Evolutionary conservation across 2,797 vertebrate genomes (phyloP).

Genomic region (Onychomys torridus): DNA sequence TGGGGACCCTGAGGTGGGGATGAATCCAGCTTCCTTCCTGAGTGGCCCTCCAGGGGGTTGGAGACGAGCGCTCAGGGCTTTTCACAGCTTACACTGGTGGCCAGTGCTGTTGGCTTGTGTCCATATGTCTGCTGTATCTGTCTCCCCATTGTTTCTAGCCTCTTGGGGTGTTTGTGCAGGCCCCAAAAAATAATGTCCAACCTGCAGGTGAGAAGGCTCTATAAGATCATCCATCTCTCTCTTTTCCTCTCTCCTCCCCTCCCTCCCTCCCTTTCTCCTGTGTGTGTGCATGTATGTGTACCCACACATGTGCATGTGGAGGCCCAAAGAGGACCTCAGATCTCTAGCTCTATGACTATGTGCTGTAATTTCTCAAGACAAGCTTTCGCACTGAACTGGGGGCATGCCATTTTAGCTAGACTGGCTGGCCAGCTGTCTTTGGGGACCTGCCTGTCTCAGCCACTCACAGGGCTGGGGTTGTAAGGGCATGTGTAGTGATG

Average conservation of each 20-base stretch:
- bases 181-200: neutral
- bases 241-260: neutral
- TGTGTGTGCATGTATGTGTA: neutral
- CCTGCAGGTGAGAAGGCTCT: neutral
- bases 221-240: too few relatives aligned
- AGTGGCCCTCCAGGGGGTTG: fast-evolving
- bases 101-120: fast-evolving
- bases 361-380: neutral
- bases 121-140: fast-evolving
- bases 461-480: neutral
- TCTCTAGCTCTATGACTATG: neutral
- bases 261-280: neutral
- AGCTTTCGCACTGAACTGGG: neutral
- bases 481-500: neutral
- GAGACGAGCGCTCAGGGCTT: neutral
- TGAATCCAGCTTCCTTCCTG: neutral
- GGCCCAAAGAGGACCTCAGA: neutral
- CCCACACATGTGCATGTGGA: neutral
- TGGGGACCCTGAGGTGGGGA: neutral
- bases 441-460: neutral
- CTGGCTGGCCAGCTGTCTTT: neutral
- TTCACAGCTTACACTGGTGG: neutral
- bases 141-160: neutral
- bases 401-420: neutral
- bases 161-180: neutral